Conservation (phyloP, 2,113 vertebrate species). For the Pteropus alecto region DNA sequence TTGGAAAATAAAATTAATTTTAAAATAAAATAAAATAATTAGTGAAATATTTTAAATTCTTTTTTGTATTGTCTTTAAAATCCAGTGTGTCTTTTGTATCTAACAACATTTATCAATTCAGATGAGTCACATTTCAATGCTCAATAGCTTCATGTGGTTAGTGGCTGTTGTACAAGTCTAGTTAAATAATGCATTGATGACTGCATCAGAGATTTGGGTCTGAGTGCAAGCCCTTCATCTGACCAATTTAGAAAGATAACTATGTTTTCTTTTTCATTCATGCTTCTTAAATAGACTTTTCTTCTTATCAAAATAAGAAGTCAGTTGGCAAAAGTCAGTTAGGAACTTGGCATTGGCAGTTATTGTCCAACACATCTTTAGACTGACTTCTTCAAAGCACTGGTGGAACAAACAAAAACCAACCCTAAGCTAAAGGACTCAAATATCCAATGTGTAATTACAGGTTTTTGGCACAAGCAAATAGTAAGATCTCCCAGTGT, state of each 20-base stretch:
- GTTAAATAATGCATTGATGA: background rate
- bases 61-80: background rate
- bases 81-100: background rate
- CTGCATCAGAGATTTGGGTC: background rate
- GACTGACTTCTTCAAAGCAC: background rate
- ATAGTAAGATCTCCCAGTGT: background rate
- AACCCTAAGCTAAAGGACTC: background rate
- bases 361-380: background rate
- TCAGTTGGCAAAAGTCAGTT: background rate
- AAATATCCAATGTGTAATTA: background rate
- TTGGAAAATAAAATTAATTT: no score
- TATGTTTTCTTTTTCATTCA: background rate
- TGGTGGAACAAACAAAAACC: background rate
- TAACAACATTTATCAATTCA: background rate
- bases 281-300: background rate
- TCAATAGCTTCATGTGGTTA: background rate
- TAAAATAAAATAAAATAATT: no score
- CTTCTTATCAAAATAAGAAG: background rate
- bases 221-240: background rate
- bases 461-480: background rate
- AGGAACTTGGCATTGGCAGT: background rate
- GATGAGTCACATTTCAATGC: background rate
- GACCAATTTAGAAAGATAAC: background rate
- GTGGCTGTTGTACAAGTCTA: background rate
- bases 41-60: background rate